Evolutionary conservation across 2,888 invertebrate species (phyloP), one percentile per base, ranked within the genome.

Genomic region (Drosophila trichaetosa): DNA sequence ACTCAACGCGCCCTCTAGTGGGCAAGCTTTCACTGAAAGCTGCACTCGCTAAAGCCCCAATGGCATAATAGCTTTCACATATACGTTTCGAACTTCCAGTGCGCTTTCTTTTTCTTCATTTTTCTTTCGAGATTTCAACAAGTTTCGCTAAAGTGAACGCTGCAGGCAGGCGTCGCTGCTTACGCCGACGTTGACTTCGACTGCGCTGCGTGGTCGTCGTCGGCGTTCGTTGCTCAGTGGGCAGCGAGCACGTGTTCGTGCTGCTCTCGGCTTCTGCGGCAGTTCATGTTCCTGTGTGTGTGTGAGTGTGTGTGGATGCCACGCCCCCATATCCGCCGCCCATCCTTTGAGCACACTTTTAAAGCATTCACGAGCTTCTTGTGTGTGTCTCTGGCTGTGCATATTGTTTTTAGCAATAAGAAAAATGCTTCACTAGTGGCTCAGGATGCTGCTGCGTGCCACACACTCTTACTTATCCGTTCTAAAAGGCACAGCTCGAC

Each of bases 171-270:
- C 63, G 21, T 16, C 34, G n/a, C 11, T 48, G 52, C 21, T 29
- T 42, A 42, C 75, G 36, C 13, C 40, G 10, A 24, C 67, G 42
- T 1, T 21, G 40, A 10, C 72, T 52, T 10, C 29, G 29, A 29
- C 79, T 11, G 57, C 59, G 49, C 46, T 34, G 60, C 65, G 27
- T n/a, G 16, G 40, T 49, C 58, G 70, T 82, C 86, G 72, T 84
- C 86, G 73, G 86, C 86, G 85, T 87, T 80, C 89, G 86, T 89
- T 86, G 90, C 86, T 82, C 83, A 64, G 76, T 53, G 49, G 73
- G 58, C 62, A 69, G 65, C 64, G 64, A 83, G 66, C 83, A 84
- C 83, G 83, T 84, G 83, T 29, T 77, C 48, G 48, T 48, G 3
- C 34, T 10, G 34, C 24, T 24, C 27, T 67, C 65, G 66, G 78